phyloP scores from a whole-genome alignment of 1,140 invertebrate species.

The Calycopis cecrops region DNA sequence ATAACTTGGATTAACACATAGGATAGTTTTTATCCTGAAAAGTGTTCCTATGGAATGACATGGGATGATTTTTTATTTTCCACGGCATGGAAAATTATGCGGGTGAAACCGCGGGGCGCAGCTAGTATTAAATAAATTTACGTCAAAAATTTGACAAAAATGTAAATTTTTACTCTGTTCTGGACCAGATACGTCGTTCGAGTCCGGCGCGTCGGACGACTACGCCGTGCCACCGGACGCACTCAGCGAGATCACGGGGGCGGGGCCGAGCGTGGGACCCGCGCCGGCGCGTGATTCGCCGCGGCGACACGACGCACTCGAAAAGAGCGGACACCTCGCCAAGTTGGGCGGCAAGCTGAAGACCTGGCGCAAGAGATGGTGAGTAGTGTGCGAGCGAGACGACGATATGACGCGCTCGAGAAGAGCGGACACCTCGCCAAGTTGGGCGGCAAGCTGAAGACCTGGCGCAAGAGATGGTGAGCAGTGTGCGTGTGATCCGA shows the following conservation, averaged over 20 bases:
- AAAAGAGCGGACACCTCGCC: slow-evolving; percentile 94
- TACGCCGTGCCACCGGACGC: slow-evolving; percentile 97
- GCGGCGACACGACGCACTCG: slow-evolving; percentile 84
- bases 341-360: slow-evolving; percentile 97
- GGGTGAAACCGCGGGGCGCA: no score
- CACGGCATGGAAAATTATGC: no score
- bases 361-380: slow-evolving; percentile 95
- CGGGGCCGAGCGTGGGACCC: not conserved
- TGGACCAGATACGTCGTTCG: slow-evolving; percentile 90
- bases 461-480: slow-evolving; percentile 92
- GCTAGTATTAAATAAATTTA: no score
- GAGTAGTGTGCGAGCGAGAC: slow-evolving; percentile 57
- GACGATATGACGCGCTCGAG: slow-evolving; percentile 86
- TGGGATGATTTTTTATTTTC: no score
- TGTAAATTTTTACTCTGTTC: no score
- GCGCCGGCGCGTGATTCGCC: slow-evolving; percentile 77
- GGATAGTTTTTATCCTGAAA: no score
- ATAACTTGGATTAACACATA: no score
- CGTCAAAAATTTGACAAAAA: no score
- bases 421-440: slow-evolving; percentile 95
- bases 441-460: slow-evolving; percentile 95
- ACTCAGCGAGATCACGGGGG: slow-evolving; percentile 43
- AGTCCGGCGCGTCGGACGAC: slow-evolving; percentile 95
- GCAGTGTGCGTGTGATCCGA: no score
- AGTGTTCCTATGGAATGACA: no score